A percentile compares a stretch with the other conserved stretches of the same genome.
Evolutionary conservation across 2,888 invertebrate species (phyloP).

Genomic region (Plagiodera versicolora): DNA sequence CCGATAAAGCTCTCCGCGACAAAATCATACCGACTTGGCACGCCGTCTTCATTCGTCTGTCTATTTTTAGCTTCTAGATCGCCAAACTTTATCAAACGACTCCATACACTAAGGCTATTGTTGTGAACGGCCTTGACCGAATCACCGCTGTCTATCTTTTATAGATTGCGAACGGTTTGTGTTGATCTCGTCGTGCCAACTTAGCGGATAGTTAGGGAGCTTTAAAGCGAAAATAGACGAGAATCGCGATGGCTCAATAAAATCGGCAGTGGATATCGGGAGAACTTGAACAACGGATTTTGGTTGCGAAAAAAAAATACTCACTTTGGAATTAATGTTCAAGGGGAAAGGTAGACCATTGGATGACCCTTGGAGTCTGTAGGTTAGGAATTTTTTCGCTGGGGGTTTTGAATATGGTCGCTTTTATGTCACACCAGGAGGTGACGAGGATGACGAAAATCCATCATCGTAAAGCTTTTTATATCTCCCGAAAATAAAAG

Average conservation of each 20-base stretch:
- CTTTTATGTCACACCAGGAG: too few relatives aligned
- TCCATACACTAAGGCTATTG: background rate
- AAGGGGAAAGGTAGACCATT: too few relatives aligned
- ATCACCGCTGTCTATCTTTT: constrained; percentile 1
- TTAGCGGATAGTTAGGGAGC: background rate
- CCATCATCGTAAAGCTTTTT: too few relatives aligned
- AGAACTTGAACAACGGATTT: too few relatives aligned
- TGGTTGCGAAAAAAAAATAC: too few relatives aligned
- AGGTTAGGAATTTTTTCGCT: too few relatives aligned
- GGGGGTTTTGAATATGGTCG: too few relatives aligned
- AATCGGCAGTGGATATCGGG: too few relatives aligned
- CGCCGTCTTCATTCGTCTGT: constrained; percentile 26
- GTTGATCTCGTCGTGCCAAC: constrained; percentile 2
- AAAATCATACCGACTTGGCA: constrained; percentile 32
- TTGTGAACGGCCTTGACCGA: constrained; percentile 13
- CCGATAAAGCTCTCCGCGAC: constrained; percentile 4
- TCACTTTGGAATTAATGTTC: too few relatives aligned
- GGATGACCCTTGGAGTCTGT: too few relatives aligned
- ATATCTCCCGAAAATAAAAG: too few relatives aligned
- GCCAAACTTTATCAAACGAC: constrained; percentile 20
- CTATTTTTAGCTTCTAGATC: constrained; percentile 39
- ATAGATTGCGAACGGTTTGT: constrained; percentile 6
- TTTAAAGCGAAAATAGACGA: background rate
- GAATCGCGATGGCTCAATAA: background rate
- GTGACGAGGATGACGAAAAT: too few relatives aligned